Evolutionary conservation across 1,140 invertebrate species (phyloP).

Genomic region (Rhynchophorus ferrugineus): DNA sequence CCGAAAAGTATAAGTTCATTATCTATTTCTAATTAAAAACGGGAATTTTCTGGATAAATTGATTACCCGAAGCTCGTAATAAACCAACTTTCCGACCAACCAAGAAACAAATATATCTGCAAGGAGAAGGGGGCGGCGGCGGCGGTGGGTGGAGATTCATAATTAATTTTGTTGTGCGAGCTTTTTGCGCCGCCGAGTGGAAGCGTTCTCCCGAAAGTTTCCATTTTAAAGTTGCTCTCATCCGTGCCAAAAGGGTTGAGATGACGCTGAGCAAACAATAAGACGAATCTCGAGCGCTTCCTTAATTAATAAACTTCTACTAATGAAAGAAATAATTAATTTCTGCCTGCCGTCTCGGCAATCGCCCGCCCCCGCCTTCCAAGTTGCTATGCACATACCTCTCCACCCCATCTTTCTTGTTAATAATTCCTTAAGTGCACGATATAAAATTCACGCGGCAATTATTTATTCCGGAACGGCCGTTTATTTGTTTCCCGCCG

Average conservation of each 20-base stretch:
- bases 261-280: constrained; percentile 39
- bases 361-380: background rate
- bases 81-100: background rate
- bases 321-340: constrained; percentile 42
- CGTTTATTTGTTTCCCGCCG: too few species aligned
- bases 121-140: background rate
- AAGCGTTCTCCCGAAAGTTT: constrained; percentile 30
- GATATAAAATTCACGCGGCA: too few species aligned
- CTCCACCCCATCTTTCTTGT: background rate
- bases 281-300: constrained; percentile 39
- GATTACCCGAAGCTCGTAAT: background rate
- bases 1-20: too few species aligned
- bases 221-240: constrained; percentile 39
- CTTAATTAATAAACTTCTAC: constrained; percentile 42
- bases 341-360: constrained; percentile 31
- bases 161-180: constrained; percentile 39
- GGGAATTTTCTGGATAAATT: background rate
- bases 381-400: background rate
- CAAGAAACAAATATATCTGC: constrained; percentile 10
- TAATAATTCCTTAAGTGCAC: background rate
- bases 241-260: constrained; percentile 38
- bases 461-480: too few species aligned
- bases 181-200: constrained; percentile 16
- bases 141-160: constrained; percentile 26
- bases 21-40: too few species aligned